These are phyloP conservation scores for Zosterops lateralis DNA, from an alignment of 2,113 vertebrate species.

Conservation along the genomic window DNA sequence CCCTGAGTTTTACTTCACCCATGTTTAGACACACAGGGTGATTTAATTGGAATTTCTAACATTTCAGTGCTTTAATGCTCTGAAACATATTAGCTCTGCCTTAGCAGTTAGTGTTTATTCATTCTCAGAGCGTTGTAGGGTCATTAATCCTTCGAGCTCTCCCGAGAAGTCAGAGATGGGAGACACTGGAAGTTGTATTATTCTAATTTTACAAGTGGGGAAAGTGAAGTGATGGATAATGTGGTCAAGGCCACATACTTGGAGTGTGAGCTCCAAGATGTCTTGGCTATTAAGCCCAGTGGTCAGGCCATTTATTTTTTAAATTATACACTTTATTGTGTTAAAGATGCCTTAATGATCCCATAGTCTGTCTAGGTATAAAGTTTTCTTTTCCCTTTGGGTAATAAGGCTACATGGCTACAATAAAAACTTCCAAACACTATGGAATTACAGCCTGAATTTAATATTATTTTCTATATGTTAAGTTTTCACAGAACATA, in stretches of 20 bases:
- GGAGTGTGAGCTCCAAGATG: background rate
- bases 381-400: background rate
- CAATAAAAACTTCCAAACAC: background rate
- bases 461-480: background rate
- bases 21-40: background rate
- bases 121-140: background rate
- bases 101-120: constrained; percentile 1
- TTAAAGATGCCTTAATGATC: background rate
- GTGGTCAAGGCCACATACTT: background rate
- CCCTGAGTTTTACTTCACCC: background rate
- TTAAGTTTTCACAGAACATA: background rate
- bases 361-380: background rate
- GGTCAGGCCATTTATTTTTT: background rate
- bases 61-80: background rate
- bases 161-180: background rate
- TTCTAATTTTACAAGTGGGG: background rate
- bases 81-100: background rate
- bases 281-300: background rate
- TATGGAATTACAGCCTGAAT: background rate
- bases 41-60: background rate
- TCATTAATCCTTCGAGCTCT: constrained; percentile 5
- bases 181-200: background rate
- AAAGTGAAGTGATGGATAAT: background rate
- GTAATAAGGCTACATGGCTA: background rate
- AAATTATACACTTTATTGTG: background rate